Evolutionary conservation across 2,888 invertebrate species (phyloP).

Genomic region (Heliothis peltigera): DNA sequence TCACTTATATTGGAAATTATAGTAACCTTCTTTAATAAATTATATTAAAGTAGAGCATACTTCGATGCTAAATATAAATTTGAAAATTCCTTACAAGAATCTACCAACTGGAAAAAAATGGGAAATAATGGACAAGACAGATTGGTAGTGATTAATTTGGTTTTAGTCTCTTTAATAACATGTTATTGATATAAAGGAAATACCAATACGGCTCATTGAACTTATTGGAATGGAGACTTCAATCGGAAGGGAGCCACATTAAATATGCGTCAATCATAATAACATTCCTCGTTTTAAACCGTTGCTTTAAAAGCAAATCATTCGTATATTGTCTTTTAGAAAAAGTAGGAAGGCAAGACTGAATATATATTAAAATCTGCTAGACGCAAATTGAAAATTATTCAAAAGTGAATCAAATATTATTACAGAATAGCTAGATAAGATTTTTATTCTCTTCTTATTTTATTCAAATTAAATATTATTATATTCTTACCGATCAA

Average conservation of each 20-base stretch:
- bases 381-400: slow-evolving; percentile 46
- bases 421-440: slow-evolving; percentile 26
- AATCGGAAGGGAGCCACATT: slow-evolving; percentile 5
- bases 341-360: slow-evolving; percentile 17
- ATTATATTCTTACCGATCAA: slow-evolving; percentile 51
- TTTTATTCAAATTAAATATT: slow-evolving; percentile 42
- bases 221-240: slow-evolving; percentile 11
- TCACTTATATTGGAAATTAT: slow-evolving; percentile 32
- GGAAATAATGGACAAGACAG: background rate
- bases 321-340: slow-evolving; percentile 29
- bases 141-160: background rate
- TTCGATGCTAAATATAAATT: background rate
- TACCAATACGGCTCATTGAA: background rate
- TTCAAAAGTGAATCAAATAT: slow-evolving; percentile 17
- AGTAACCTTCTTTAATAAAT: background rate
- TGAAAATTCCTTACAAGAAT: background rate
- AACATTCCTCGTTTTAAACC: slow-evolving; percentile 28
- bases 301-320: slow-evolving; percentile 27
- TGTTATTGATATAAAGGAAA: background rate
- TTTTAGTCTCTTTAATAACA: background rate
- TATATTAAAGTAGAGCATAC: background rate
- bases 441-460: slow-evolving; percentile 12
- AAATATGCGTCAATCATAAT: slow-evolving; percentile 49
- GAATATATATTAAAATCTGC: slow-evolving; percentile 51
- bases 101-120: background rate